Evolutionary conservation across 2,113 vertebrate genomes (phyloP).

Genomic region (Lonchura striata): DNA sequence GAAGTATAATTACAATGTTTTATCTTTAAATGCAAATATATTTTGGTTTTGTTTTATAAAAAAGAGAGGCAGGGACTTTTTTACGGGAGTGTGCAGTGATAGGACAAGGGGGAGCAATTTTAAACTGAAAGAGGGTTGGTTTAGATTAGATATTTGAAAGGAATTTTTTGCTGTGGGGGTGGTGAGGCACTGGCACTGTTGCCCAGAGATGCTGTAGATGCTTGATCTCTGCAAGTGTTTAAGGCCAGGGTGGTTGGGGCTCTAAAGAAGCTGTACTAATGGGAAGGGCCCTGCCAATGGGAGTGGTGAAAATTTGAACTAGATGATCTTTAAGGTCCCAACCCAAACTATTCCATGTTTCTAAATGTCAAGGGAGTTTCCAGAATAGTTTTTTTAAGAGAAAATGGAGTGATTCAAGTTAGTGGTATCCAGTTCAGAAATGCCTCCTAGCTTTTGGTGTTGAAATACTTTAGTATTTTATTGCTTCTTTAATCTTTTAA

Average conservation of each 20-base stretch:
- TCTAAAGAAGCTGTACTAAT: not conserved
- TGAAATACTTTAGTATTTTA: not conserved
- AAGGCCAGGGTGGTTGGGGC: not conserved
- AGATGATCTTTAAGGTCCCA: not conserved
- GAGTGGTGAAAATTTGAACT: not conserved
- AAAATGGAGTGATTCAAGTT: not conserved
- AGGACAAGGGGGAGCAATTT: not conserved
- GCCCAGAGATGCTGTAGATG: not conserved
- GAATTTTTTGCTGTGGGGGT: not conserved
- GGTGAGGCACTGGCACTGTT: not conserved
- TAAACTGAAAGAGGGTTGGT: not conserved
- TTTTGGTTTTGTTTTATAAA: not conserved
- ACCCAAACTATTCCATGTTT: not conserved
- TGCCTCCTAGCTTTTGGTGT: not conserved
- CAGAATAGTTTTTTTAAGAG: not conserved
- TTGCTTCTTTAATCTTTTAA: not conserved
- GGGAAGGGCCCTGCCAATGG: not conserved
- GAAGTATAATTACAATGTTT: not conserved
- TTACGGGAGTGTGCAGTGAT: not conserved
- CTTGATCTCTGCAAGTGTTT: not conserved
- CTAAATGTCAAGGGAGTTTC: not conserved
- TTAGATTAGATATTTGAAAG: not conserved
- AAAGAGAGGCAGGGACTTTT: not conserved
- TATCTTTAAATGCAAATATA: not conserved
- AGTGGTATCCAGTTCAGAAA: not conserved